phyloP scores from a whole-genome alignment of 2,113 vertebrate species.

The Podocnemis expansa region DNA sequence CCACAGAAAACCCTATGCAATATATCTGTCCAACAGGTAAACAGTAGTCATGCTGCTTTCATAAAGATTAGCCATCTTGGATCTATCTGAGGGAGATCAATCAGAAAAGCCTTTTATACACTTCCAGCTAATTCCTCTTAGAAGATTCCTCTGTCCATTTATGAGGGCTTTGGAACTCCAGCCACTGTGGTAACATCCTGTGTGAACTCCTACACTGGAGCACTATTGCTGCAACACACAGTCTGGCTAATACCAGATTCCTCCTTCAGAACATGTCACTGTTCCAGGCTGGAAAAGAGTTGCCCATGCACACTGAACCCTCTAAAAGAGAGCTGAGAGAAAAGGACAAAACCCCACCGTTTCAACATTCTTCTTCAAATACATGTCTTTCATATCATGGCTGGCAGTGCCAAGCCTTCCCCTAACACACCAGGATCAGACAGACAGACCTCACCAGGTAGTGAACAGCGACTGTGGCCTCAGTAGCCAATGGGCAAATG shows the following conservation, averaged over 20 bases:
- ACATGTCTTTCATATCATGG: constrained; percentile 16
- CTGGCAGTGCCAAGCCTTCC: constrained; percentile 32
- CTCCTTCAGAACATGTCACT: background rate
- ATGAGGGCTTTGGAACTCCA: background rate
- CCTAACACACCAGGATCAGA: background rate
- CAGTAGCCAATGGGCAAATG: background rate
- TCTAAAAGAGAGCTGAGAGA: constrained; percentile 43
- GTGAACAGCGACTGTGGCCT: background rate
- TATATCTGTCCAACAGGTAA: background rate
- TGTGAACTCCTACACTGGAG: background rate
- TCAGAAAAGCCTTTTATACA: background rate
- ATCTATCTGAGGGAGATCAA: constrained; percentile 27
- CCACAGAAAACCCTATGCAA: background rate
- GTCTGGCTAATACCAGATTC: constrained; percentile 28
- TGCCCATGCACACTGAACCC: constrained; percentile 15
- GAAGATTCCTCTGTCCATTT: background rate
- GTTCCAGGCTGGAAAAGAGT: constrained; percentile 25
- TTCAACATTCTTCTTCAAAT: background rate
- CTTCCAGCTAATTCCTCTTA: background rate
- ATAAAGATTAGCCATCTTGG: constrained; percentile 9
- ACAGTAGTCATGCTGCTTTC: constrained; percentile 41
- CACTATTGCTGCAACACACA: background rate
- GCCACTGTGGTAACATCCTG: background rate
- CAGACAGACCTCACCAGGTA: constrained; percentile 34
- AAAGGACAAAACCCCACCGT: background rate